phyloP scores from a whole-genome alignment of 1,140 invertebrate genomes.

The Trissolcus basalis region DNA sequence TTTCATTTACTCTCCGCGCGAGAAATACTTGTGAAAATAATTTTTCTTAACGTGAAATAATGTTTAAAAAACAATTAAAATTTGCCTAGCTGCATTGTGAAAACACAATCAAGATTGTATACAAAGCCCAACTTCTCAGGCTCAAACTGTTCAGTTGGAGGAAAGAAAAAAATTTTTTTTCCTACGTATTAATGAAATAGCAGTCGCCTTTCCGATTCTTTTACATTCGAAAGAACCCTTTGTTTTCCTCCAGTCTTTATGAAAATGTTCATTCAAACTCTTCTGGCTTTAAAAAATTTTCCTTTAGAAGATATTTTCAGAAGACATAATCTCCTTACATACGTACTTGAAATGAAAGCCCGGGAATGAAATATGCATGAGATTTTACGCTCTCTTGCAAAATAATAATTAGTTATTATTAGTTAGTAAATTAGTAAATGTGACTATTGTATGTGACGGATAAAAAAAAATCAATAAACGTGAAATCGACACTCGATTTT shows the following conservation, averaged over 20 bases:
- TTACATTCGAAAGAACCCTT: slow-evolving; percentile 29
- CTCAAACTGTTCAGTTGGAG: slow-evolving; percentile 13
- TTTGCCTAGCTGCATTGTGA: slow-evolving; percentile 5
- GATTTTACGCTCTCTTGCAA: too few relatives aligned
- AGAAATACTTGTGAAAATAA: not conserved
- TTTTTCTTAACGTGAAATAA: not conserved
- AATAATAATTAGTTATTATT: too few relatives aligned
- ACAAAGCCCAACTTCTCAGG: slow-evolving; percentile 14
- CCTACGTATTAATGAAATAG: slow-evolving; percentile 36
- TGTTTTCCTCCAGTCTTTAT: slow-evolving; percentile 29
- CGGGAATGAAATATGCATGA: not conserved
- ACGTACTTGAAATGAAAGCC: slow-evolving; percentile 4
- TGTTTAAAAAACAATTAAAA: not conserved
- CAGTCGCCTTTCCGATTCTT: slow-evolving; percentile 16
- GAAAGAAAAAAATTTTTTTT: slow-evolving; percentile 9
- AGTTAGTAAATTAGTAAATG: too few relatives aligned
- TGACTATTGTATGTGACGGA: not conserved
- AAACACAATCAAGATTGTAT: slow-evolving; percentile 7
- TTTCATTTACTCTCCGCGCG: not conserved
- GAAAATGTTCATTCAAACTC: slow-evolving; percentile 40
- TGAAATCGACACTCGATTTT: too few relatives aligned
- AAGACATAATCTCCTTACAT: slow-evolving; percentile 23
- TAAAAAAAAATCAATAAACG: slow-evolving; percentile 1
- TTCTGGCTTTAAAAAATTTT: slow-evolving; percentile 16
- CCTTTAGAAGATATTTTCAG: slow-evolving; percentile 20